Evolutionary conservation across 2,888 invertebrate genomes (phyloP).

Genomic region (Hermaeophaga mercurialis): DNA sequence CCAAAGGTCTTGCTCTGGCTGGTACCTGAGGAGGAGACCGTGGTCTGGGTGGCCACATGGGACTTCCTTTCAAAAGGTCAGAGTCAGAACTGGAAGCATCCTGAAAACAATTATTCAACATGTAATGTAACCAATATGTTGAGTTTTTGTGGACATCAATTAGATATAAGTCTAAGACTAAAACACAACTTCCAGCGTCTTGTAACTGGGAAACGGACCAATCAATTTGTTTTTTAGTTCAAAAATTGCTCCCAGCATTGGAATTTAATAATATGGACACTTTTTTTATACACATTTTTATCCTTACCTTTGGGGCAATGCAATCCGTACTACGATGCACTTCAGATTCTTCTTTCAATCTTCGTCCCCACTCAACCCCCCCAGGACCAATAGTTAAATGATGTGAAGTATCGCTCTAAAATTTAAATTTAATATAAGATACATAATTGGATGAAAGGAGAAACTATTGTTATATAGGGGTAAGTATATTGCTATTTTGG

Average conservation of each 20-base stretch:
- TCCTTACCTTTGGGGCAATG: slow-evolving; percentile 66
- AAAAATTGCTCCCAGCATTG: too few relatives aligned
- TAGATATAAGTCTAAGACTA: too few relatives aligned
- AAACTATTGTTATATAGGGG: too few relatives aligned
- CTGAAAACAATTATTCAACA: slow-evolving; percentile 45
- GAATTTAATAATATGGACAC: too few relatives aligned
- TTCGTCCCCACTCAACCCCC: slow-evolving; percentile 71
- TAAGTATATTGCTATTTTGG: too few relatives aligned
- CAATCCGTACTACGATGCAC: slow-evolving; percentile 74
- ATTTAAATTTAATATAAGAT: too few relatives aligned
- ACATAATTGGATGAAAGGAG: too few relatives aligned
- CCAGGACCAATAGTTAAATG: slow-evolving; percentile 68
- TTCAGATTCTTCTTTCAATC: slow-evolving; percentile 61
- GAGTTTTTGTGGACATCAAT: too few relatives aligned
- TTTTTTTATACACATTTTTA: neutral
- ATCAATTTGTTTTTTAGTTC: too few relatives aligned
- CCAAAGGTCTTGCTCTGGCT: slow-evolving; percentile 45
- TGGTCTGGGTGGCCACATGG: slow-evolving; percentile 56
- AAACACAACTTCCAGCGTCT: too few relatives aligned
- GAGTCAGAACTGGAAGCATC: slow-evolving; percentile 65
- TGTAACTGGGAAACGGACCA: too few relatives aligned
- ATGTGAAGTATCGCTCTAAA: slow-evolving; percentile 56
- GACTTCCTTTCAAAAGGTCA: slow-evolving; percentile 60
- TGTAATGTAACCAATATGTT: neutral
- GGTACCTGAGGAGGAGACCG: slow-evolving; percentile 42